These are phyloP conservation scores for Bettongia penicillata DNA, from an alignment of 2,113 vertebrate genomes.

Conservation along the genomic window DNA sequence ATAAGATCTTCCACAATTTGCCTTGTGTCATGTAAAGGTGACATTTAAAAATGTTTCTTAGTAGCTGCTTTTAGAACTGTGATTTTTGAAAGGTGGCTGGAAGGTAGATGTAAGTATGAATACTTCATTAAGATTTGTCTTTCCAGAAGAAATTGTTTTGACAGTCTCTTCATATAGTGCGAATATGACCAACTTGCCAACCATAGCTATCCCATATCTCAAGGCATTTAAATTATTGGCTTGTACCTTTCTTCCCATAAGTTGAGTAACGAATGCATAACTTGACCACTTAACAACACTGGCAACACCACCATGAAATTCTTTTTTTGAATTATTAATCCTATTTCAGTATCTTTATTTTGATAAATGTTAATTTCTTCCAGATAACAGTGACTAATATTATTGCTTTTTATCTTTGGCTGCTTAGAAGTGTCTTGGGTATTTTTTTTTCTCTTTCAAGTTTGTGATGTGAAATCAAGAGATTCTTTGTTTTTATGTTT, in stretches of 20 bases:
- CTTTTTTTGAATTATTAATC: constrained; percentile 34
- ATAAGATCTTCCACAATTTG: background rate
- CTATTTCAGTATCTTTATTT: constrained; percentile 36
- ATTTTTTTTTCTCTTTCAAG: constrained; percentile 2
- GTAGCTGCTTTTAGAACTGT: background rate
- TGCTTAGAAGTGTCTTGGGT: constrained; percentile 19
- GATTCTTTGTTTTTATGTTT: background rate
- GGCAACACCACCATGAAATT: constrained; percentile 40
- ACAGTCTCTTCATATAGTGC: constrained; percentile 50
- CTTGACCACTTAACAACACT: constrained; percentile 38
- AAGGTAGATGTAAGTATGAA: constrained; percentile 56
- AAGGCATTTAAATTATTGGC: constrained; percentile 58
- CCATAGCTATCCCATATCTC: constrained; percentile 68
- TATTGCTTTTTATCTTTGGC: constrained; percentile 16
- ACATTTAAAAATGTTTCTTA: background rate
- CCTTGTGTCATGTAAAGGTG: background rate
- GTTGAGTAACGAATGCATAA: constrained; percentile 49
- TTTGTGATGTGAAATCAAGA: constrained; percentile 23
- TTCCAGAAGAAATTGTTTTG: constrained; percentile 66
- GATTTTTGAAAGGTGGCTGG: constrained; percentile 54
- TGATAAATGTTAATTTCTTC: background rate
- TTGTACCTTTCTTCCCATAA: constrained; percentile 57
- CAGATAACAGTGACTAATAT: background rate
- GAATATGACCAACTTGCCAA: constrained; percentile 64
- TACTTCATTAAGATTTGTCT: constrained; percentile 69